Base-by-base conservation (phyloP, 1,140 invertebrate genomes). In the Trinorchestia longiramus region DNA sequence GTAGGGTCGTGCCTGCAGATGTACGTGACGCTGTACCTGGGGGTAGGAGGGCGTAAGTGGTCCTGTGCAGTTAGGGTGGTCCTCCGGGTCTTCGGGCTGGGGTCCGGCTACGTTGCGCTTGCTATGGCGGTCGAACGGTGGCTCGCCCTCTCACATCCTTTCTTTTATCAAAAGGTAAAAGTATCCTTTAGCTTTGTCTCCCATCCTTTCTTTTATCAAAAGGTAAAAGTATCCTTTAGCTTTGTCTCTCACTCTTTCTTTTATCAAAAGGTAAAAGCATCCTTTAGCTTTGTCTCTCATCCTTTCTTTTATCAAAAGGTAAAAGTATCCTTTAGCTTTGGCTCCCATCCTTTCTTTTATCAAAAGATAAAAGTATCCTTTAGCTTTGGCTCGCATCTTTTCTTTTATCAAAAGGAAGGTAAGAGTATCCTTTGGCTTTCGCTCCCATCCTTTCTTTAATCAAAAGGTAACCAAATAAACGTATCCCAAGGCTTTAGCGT, bases 241-340 rank as follows among this genome's bases (percentile, higher is more conserved):
- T n/a, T n/a, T n/a, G n/a, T 99, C 95, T 98, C 98, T 0, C 98
- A 98, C 96, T 98, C 98, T n/a, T 99, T 99, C 97, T 97, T 98
- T 95, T 99, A 99, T 97, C 98, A 99, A 97, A 98, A 98, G 98
- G 98, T 99, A 97, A n/a, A n/a, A n/a, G n/a, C n/a, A n/a, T n/a
- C n/a, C n/a, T n/a, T n/a, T n/a, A n/a, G n/a, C n/a, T n/a, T n/a
- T n/a, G n/a, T 99, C 95, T 98, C 98, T 0, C 98, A 98, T 96
- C 98, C 98, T n/a, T 99, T 99, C 97, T 97, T 98, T 95, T 99
- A 99, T 97, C 98, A 99, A 97, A 98, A 98, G 98, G 98, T 99
- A 97, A n/a, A n/a, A n/a, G n/a, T n/a, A n/a, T n/a, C n/a, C n/a
- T n/a, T n/a, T n/a, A n/a, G n/a, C n/a, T n/a, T n/a, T n/a, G n/a